Base-by-base conservation (phyloP, 2,888 invertebrate species). In the Drosophila yooni region DNA sequence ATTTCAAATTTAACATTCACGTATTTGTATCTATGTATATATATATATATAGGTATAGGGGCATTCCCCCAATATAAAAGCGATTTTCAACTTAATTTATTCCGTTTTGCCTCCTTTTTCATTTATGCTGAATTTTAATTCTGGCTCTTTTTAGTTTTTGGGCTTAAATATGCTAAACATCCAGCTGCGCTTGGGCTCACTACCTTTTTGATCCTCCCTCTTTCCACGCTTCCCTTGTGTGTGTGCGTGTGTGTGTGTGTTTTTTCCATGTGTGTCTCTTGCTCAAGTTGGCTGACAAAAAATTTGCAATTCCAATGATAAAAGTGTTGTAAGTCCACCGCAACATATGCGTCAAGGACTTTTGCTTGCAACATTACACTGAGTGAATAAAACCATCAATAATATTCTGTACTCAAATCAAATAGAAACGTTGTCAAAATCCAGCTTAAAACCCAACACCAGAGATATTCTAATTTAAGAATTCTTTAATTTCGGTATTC, bases 221-320 rank as follows among this genome's bases (percentile, higher is more conserved):
- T 31, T 15, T 43, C 10, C 21, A 2, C 54, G 27, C 31, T 52
- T 51, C 43, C 50, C 34, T 11, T 27, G 31, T 52, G 57, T 71
- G 43, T 52, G 53, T 54, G 48, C n/a, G 34, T 36, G 40, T 56
- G 38, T 46, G 38, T 46, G 40, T 61, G 54, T 66, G 70, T 71
- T 25, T 52, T 52, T 72, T 52, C 58, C 75, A 66, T 76, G 76
- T 75, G 57, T 76, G 63, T 65, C 43, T 65, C 65, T 69, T 65
- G 57, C 70, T 68, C 74, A 70, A 80, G 81, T 74, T 69, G 33
- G 54, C 51, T 53, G 46, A 48, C 70, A 43, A 58, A 56, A 56
- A 77, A 83, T 88, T 84, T 86, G 83, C 86, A 84, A 81, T 84
- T 84, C 86, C 79, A 83, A 84, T 84, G 83, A 76, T 77, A 62